Percentiles rank a stretch among this genome's conserved stretches.
These are phyloP conservation scores for Rhabditoides inermis DNA, from an alignment of 2,888 invertebrate genomes.

Conservation along the genomic window DNA sequence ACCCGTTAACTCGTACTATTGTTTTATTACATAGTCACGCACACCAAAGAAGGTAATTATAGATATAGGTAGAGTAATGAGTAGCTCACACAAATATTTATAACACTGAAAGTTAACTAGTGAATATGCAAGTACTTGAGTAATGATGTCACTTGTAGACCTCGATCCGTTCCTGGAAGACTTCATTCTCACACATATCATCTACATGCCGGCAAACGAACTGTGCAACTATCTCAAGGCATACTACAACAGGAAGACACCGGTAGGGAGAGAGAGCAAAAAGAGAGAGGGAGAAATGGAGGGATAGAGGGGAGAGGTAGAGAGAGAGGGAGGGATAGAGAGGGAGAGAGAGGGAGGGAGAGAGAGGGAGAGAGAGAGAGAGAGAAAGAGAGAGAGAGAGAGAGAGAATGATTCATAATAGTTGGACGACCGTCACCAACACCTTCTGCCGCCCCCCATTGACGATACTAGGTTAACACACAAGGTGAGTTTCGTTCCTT, in stretches of 20 bases:
- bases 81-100: too few species aligned
- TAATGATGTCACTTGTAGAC: slow-evolving; percentile 11
- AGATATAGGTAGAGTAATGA: too few species aligned
- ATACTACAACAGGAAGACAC: slow-evolving; percentile 38
- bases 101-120: too few species aligned
- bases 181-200: slow-evolving; percentile 72
- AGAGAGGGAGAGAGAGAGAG: background rate
- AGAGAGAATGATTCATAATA: too few species aligned
- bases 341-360: background rate
- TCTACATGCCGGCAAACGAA: slow-evolving; percentile 71
- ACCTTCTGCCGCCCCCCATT: too few species aligned
- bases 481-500: background rate
- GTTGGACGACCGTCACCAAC: too few species aligned
- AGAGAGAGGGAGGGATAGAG: too few species aligned
- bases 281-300: background rate
- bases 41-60: too few species aligned
- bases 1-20: too few species aligned
- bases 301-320: too few species aligned
- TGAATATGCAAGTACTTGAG: background rate
- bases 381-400: background rate
- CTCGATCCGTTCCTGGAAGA: slow-evolving; percentile 66
- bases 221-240: slow-evolving; percentile 58
- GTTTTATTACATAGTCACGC: too few species aligned
- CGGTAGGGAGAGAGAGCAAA: slow-evolving; percentile 20
- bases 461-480: too few species aligned